A percentile compares a stretch with the other conserved stretches of the same genome.
These are phyloP conservation scores for Microctenopoma stevenorrisi DNA, from an alignment of 2,797 vertebrate species.

Conservation along the genomic window DNA sequence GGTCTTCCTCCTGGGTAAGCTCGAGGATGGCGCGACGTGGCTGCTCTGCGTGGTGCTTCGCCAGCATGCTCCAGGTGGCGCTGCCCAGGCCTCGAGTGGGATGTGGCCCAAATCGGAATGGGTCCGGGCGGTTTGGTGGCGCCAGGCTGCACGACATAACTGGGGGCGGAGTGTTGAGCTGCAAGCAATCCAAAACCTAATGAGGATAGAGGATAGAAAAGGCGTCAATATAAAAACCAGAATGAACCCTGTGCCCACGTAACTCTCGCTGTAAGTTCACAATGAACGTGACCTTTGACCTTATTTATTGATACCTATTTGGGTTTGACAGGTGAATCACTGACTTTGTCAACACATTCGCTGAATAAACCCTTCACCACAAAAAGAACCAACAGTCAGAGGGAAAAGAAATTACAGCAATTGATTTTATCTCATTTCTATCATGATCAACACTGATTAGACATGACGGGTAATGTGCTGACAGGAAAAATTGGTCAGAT, in stretches of 20 bases:
- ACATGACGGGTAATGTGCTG: too few relatives aligned
- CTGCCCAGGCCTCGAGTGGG: constrained; percentile 58
- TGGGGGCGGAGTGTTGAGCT: constrained; percentile 71
- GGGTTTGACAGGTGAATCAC: neutral
- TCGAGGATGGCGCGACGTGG: constrained; percentile 49
- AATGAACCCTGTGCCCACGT: too few relatives aligned
- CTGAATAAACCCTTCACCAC: neutral
- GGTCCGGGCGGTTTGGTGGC: constrained; percentile 36
- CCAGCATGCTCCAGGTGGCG: constrained; percentile 3
- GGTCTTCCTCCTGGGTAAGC: constrained; percentile 76
- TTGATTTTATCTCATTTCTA: too few relatives aligned
- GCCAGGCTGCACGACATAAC: constrained; percentile 65
- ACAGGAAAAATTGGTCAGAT: too few relatives aligned
- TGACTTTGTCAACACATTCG: neutral
- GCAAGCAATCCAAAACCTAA: constrained; percentile 59
- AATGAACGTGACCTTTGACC: too few relatives aligned
- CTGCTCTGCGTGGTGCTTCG: neutral
- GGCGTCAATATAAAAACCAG: too few relatives aligned
- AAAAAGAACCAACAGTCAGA: too few relatives aligned
- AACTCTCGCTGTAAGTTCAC: too few relatives aligned
- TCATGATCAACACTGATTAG: too few relatives aligned
- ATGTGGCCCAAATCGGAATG: constrained; percentile 50
- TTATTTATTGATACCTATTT: too few relatives aligned
- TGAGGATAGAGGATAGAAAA: neutral
- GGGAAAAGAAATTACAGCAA: too few relatives aligned